These are phyloP conservation scores for Cnemophilus loriae DNA, from an alignment of 2,113 vertebrate species.

Conservation along the genomic window DNA sequence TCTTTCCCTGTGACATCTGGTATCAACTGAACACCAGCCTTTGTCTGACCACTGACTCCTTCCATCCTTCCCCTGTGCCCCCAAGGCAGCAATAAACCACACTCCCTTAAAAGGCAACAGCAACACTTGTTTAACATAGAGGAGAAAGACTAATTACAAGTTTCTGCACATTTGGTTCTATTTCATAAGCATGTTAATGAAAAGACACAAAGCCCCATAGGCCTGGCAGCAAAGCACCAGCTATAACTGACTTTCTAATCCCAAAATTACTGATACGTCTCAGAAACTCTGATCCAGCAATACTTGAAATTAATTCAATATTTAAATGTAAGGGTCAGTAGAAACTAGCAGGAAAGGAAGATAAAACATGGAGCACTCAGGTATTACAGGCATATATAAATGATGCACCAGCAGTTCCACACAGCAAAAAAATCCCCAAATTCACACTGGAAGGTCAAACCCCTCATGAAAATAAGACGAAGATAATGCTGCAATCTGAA, in stretches of 20 bases:
- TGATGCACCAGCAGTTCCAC: neutral
- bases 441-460: neutral
- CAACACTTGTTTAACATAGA: neutral
- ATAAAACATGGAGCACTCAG: neutral
- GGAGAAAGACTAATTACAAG: neutral
- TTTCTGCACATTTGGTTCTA: neutral
- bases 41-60: neutral
- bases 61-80: neutral
- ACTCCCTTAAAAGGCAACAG: neutral
- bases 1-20: neutral
- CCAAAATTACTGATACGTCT: neutral
- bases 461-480: neutral
- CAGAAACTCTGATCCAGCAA: neutral
- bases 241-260: neutral
- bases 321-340: neutral
- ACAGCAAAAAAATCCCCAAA: rapidly evolving
- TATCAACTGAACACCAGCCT: neutral
- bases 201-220: neutral
- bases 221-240: neutral
- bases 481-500: neutral
- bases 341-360: neutral
- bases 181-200: neutral
- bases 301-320: neutral
- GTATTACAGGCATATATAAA: neutral
- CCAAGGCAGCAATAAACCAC: neutral